Percentiles rank a stretch among this genome's conserved stretches.
These are phyloP conservation scores for Zygothrica quintamaculata DNA, from an alignment of 2,888 invertebrate species.

Conservation along the genomic window DNA sequence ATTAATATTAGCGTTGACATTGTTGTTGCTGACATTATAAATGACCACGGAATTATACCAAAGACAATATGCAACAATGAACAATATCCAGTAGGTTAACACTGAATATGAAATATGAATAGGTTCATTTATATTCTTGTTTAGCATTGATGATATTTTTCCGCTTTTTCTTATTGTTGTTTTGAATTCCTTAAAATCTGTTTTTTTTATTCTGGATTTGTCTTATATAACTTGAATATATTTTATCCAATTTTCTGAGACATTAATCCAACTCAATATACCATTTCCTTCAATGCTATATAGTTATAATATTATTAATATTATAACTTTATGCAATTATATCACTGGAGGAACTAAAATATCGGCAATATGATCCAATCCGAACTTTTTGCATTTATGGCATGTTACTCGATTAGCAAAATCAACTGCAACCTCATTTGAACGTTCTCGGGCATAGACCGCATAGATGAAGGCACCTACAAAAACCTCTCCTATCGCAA, in stretches of 20 bases:
- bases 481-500: conserved; percentile 90
- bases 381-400: conserved; percentile 86
- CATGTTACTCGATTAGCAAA: conserved; percentile 88
- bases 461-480: conserved; percentile 86
- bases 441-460: conserved; percentile 82
- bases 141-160: too few relatives aligned
- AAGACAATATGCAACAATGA: not conserved
- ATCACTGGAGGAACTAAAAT: conserved; percentile 23
- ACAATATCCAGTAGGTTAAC: not conserved
- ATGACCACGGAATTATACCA: conserved; percentile 63
- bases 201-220: too few relatives aligned
- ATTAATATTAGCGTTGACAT: not conserved
- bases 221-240: too few relatives aligned
- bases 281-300: too few relatives aligned
- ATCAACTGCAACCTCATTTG: conserved; percentile 85
- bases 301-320: too few relatives aligned
- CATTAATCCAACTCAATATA: too few relatives aligned
- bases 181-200: too few relatives aligned
- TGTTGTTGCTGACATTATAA: conserved; percentile 60
- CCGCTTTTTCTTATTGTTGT: too few relatives aligned
- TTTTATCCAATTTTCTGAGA: too few relatives aligned
- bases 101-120: too few relatives aligned
- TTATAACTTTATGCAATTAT: conserved; percentile 1
- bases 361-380: conserved; percentile 83
- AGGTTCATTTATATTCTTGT: too few relatives aligned